phyloP scores from a whole-genome alignment of 2,113 vertebrate genomes.

The Uropsilus gracilis region DNA sequence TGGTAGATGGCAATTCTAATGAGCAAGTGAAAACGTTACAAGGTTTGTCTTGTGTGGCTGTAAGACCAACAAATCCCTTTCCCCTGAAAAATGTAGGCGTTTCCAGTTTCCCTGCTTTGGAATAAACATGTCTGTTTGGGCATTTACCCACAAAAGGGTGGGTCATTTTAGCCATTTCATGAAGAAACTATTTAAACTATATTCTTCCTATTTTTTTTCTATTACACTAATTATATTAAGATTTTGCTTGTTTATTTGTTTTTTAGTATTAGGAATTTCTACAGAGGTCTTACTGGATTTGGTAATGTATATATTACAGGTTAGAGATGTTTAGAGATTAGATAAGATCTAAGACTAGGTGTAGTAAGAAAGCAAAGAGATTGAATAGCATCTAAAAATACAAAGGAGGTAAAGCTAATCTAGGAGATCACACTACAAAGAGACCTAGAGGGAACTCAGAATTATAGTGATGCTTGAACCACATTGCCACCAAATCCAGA shows the following conservation, averaged over 20 bases:
- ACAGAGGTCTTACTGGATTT: neutral
- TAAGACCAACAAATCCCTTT: neutral
- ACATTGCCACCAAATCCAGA: neutral
- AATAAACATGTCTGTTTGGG: too few species aligned
- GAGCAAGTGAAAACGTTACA: too few species aligned
- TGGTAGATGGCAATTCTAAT: neutral
- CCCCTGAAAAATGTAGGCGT: neutral
- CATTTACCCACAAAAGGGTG: too few species aligned
- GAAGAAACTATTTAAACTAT: too few species aligned
- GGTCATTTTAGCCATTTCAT: too few species aligned
- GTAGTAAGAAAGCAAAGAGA: neutral
- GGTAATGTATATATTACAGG: fast-evolving
- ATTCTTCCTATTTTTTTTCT: too few species aligned
- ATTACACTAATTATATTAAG: too few species aligned
- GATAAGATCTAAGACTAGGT: neutral
- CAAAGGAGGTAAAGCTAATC: too few species aligned
- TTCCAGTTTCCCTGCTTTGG: too few species aligned
- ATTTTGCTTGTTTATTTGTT: too few species aligned
- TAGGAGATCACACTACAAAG: neutral
- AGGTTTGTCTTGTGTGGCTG: neutral
- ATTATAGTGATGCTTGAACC: neutral
- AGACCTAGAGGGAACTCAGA: neutral
- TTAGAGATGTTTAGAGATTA: too few species aligned
- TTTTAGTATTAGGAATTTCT: neutral
- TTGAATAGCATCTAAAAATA: neutral